phyloP scores from a whole-genome alignment of 2,113 vertebrate genomes.

The Toxostoma redivivum region DNA sequence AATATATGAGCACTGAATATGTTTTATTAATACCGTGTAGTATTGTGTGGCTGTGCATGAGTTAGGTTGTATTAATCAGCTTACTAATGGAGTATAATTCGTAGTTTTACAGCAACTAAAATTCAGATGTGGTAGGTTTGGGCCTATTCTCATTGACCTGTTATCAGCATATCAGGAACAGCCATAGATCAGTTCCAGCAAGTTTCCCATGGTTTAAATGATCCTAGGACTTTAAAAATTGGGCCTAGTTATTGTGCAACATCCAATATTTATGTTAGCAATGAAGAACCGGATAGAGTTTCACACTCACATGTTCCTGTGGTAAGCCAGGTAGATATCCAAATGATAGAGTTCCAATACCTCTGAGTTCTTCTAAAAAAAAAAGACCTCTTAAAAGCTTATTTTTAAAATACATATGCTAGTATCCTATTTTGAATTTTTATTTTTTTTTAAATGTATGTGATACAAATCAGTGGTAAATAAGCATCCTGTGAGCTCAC shows the following conservation, averaged over 20 bases:
- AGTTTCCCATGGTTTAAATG: neutral
- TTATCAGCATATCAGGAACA: neutral
- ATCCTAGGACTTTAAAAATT: slow-evolving; percentile 17
- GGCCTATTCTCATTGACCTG: neutral
- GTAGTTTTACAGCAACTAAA: neutral
- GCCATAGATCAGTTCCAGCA: neutral
- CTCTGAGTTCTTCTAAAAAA: neutral
- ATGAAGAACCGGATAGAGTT: slow-evolving; percentile 41
- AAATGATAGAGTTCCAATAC: neutral
- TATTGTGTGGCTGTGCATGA: neutral
- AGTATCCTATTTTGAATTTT: neutral
- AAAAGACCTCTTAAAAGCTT: neutral
- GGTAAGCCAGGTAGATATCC: neutral
- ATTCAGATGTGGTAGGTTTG: neutral
- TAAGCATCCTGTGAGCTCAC: neutral
- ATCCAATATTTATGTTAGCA: slow-evolving; percentile 51
- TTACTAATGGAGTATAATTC: neutral
- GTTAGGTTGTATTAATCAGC: neutral
- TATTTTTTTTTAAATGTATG: neutral
- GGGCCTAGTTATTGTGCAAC: neutral
- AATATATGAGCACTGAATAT: neutral
- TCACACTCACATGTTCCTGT: neutral
- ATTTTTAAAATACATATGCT: neutral
- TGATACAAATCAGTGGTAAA: neutral
- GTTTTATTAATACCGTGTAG: neutral